phyloP scores from a whole-genome alignment of 2,888 invertebrate species.

The Himalopsyche anomala region DNA sequence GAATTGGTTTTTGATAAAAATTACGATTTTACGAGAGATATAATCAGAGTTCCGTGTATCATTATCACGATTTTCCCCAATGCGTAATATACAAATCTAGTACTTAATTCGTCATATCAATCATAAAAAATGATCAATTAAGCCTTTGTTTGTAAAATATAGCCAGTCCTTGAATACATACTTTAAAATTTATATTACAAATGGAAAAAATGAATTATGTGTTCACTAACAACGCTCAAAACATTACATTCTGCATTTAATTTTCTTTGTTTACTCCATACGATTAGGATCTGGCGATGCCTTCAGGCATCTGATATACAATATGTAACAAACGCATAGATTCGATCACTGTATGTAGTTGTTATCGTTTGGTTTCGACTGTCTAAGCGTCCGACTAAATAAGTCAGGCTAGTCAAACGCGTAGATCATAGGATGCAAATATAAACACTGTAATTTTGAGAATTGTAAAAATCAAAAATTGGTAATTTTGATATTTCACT shows the following conservation, averaged over 20 bases:
- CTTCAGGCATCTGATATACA: neutral
- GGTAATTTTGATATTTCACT: too few species aligned
- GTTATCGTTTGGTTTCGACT: neutral
- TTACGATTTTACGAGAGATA: neutral
- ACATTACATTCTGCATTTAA: slow-evolving; percentile 15
- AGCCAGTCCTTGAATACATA: neutral
- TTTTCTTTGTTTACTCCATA: slow-evolving; percentile 21
- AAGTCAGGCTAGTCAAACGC: too few species aligned
- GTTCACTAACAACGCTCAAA: slow-evolving; percentile 17
- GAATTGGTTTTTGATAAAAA: neutral
- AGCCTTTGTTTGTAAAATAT: neutral
- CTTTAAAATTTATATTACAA: neutral
- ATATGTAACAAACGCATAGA: slow-evolving; percentile 31
- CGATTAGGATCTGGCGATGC: neutral
- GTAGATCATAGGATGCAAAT: too few species aligned
- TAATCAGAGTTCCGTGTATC: slow-evolving; percentile 18
- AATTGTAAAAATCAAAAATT: too few species aligned
- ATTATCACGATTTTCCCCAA: slow-evolving; percentile 17
- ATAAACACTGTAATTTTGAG: too few species aligned
- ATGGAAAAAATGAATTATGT: neutral
- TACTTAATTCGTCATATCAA: slow-evolving; percentile 5
- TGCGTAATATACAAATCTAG: neutral
- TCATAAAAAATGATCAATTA: slow-evolving; percentile 25
- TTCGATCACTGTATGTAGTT: neutral
- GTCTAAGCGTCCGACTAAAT: slow-evolving; percentile 3